A percentile compares a stretch with the other conserved stretches of the same genome.
phyloP scores from a whole-genome alignment of 1,140 invertebrate species.

The Drosophila sechellia region DNA sequence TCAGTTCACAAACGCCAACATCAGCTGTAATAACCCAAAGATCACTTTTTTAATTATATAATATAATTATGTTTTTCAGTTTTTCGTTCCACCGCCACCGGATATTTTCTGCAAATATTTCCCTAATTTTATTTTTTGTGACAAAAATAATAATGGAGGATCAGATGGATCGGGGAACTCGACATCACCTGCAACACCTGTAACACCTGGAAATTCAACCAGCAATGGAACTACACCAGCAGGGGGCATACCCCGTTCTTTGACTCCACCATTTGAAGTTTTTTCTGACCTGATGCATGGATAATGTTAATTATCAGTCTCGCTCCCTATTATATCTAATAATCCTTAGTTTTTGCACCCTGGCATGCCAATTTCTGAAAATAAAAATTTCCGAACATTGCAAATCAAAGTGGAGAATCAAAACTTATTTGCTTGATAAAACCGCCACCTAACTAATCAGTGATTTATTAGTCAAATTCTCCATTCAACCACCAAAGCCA shows the following conservation, averaged over 20 bases:
- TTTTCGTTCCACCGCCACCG: no score
- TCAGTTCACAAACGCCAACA: not conserved
- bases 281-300: not conserved
- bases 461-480: not conserved
- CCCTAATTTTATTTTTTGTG: not conserved
- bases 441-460: not conserved
- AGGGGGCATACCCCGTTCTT: not conserved
- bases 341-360: not conserved
- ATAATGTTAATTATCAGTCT: not conserved
- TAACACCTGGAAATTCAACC: not conserved
- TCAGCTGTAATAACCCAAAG: not conserved
- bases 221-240: not conserved
- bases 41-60: no score
- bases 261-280: not conserved
- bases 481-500: not conserved
- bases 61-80: not conserved
- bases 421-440: no score
- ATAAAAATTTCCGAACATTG: not conserved
- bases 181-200: not conserved
- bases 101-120: not conserved
- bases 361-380: slow-evolving; percentile 6
- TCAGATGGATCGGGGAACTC: not conserved
- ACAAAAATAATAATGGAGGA: not conserved
- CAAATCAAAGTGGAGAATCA: no score
- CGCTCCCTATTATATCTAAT: no score